Evolutionary conservation across 2,113 vertebrate species (phyloP), one percentile per base, ranked within the genome.

Genomic region (Dipodomys merriami): DNA sequence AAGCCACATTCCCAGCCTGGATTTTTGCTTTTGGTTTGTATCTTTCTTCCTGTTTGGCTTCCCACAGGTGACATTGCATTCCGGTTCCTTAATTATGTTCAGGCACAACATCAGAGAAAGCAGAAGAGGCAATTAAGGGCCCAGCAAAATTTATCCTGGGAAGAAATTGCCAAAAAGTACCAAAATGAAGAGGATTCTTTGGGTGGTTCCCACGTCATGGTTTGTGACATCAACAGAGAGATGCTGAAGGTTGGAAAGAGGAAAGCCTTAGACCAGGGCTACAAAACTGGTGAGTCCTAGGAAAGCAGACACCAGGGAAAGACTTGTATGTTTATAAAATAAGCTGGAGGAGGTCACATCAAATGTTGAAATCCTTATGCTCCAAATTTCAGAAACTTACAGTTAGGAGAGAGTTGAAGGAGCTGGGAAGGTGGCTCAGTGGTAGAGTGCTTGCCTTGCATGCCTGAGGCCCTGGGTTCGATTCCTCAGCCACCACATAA

Each of bases 221-320:
- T 99, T 87, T 99, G 99, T 96, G 99, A 99, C 97, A 99, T 99
- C 95, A 99, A 99, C 97, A 99, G 98, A 95, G 99, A 99, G 96
- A 99, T 99, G 99, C 98, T 99, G 78, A 99, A 98, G 96, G 98
- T 99, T 92, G 99, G 99, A 72, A 99, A 98, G 92, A 96, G 98
- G 98, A 99, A 98, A 94, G 98, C 99, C 0, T 95, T 97, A 10
- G 72, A 96, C 6, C 95, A 97, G 80, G 98, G 99, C 94, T 96
- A 98, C 95, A 96, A 88, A 2, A 94, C 98, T 94, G 99, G 99
- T 99, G 86, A 97, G 96, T 95, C 53, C 15, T 86, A 15, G 9
- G 5, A 23, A 46, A 10, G 23, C 13, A 44, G 57, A n/a, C 22
- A 6, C 6, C 7, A 25, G 39, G 18, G 86, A 53, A 65, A 33